These are phyloP conservation scores for Drosophila nikananu DNA, from an alignment of 1,140 invertebrate species.

Conservation along the genomic window DNA sequence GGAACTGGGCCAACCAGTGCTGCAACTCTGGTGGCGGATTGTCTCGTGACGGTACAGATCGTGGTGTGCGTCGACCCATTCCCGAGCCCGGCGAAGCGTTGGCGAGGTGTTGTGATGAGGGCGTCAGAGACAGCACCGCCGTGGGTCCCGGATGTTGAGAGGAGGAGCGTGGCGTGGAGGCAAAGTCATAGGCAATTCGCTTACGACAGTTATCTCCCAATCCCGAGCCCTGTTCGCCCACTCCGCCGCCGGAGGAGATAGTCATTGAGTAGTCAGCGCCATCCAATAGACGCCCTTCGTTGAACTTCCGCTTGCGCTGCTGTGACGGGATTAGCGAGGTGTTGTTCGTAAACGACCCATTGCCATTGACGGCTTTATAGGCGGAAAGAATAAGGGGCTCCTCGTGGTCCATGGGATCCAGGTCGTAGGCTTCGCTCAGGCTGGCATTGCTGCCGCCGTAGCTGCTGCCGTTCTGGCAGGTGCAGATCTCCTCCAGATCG, in stretches of 20 bases:
- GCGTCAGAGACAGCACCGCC: slow-evolving; percentile 52
- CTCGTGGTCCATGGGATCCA: slow-evolving; percentile 61
- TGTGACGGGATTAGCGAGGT: slow-evolving; percentile 53
- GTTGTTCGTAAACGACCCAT: slow-evolving; percentile 31
- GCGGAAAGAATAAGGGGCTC: slow-evolving; percentile 30
- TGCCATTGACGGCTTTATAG: slow-evolving; percentile 16
- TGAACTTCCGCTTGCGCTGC: slow-evolving; percentile 83
- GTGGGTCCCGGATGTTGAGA: slow-evolving; percentile 32
- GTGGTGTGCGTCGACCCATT: slow-evolving; percentile 75
- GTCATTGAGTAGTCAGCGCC: slow-evolving; percentile 55
- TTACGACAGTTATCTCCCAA: slow-evolving; percentile 70
- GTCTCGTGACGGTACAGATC: slow-evolving; percentile 89
- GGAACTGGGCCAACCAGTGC: slow-evolving; percentile 90
- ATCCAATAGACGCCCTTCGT: slow-evolving; percentile 74
- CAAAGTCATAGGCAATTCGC: slow-evolving; percentile 80
- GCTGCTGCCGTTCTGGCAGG: slow-evolving; percentile 71
- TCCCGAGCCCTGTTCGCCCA: slow-evolving; percentile 27
- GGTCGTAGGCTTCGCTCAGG: slow-evolving; percentile 64
- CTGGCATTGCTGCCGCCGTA: slow-evolving; percentile 77
- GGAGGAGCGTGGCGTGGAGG: slow-evolving; percentile 73
- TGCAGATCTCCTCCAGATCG: slow-evolving; percentile 82
- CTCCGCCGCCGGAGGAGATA: slow-evolving; percentile 41
- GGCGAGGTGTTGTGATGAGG: slow-evolving; percentile 34
- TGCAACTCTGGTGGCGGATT: slow-evolving; percentile 92
- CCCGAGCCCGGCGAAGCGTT: slow-evolving; percentile 45